phyloP scores from a whole-genome alignment of 2,113 vertebrate genomes.

The Tapirus terrestris region DNA sequence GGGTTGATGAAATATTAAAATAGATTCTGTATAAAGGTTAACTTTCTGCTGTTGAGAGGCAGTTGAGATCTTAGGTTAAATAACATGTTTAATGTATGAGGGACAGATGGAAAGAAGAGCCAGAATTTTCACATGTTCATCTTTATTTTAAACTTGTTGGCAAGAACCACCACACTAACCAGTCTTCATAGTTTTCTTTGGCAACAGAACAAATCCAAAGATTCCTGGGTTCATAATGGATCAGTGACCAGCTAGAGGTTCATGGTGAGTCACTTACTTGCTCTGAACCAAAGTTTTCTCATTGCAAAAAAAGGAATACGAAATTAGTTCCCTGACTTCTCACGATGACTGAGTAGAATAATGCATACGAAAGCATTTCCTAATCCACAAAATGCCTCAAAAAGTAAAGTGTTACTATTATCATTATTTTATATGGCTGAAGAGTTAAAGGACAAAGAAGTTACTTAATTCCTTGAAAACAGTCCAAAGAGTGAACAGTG shows the following conservation, averaged over 20 bases:
- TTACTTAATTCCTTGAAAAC: not conserved
- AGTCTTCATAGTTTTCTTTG: not conserved
- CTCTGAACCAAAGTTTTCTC: not conserved
- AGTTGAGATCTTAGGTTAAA: not conserved
- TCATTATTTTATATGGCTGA: not conserved
- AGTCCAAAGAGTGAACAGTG: not conserved
- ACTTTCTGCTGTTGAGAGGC: not conserved
- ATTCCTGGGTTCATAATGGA: not conserved
- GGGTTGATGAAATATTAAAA: conserved; percentile 30
- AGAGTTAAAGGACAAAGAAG: not conserved
- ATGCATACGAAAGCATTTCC: not conserved
- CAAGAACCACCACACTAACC: not conserved
- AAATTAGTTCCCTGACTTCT: not conserved
- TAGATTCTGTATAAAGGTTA: not conserved
- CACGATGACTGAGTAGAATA: not conserved
- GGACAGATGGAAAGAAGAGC: not conserved
- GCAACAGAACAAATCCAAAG: not conserved
- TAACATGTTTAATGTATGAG: not conserved
- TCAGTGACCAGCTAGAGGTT: not conserved
- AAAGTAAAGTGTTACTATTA: not conserved
- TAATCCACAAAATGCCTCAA: not conserved
- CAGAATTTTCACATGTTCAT: not conserved
- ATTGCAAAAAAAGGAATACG: not conserved
- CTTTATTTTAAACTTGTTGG: not conserved
- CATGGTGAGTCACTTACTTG: not conserved